phyloP scores from a whole-genome alignment of 2,797 vertebrate species.

The Eulemur mongoz region DNA sequence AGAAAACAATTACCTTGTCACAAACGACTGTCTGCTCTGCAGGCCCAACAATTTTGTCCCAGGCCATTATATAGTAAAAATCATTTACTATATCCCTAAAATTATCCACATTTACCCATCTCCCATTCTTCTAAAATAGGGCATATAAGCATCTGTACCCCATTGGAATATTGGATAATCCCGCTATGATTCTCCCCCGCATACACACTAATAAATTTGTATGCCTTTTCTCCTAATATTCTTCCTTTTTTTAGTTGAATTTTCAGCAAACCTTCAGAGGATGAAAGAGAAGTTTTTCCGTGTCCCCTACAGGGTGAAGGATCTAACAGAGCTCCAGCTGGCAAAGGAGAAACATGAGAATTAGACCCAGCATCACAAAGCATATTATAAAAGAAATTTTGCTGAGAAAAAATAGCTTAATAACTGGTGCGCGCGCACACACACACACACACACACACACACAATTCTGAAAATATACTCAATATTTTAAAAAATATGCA shows the following conservation, averaged over 20 bases:
- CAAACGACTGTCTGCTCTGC: too few species aligned
- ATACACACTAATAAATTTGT: too few species aligned
- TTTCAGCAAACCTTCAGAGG: background rate
- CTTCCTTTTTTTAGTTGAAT: background rate
- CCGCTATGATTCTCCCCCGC: too few species aligned
- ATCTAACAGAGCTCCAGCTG: background rate
- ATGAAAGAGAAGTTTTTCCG: background rate
- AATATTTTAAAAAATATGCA: background rate
- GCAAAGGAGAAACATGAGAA: background rate
- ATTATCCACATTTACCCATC: too few species aligned
- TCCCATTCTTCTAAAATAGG: too few species aligned
- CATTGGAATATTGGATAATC: too few species aligned
- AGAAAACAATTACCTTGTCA: too few species aligned
- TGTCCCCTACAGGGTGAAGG: background rate
- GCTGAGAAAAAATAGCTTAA: background rate
- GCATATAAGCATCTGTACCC: too few species aligned
- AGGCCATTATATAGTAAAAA: too few species aligned
- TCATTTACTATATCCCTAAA: too few species aligned
- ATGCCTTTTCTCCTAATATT: background rate
- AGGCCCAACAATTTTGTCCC: too few species aligned
- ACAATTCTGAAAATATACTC: background rate
- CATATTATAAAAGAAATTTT: background rate
- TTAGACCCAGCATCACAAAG: background rate
- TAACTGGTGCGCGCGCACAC: background rate
- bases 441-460: fast-evolving